Conservation (phyloP, 2,797 vertebrate genomes). For the Hybognathus amarus region DNA sequence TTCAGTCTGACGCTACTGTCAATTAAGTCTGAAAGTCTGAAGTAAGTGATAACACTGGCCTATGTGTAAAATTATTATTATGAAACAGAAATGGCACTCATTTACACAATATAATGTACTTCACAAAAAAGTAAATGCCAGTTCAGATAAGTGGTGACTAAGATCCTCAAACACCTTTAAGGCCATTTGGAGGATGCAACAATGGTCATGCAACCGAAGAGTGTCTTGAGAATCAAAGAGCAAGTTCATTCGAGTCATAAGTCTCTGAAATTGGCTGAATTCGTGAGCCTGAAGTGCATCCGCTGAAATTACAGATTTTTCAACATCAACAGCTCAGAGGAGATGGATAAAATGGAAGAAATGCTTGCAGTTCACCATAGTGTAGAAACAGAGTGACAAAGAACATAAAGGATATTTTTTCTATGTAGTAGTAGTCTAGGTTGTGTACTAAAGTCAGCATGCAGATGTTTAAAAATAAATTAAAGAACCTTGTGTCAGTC, state of each 20-base stretch:
- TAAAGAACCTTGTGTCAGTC: too few species aligned
- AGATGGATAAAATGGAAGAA: constrained; percentile 19
- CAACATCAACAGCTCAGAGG: constrained; percentile 17
- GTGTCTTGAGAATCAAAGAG: constrained; percentile 17
- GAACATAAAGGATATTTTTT: background rate
- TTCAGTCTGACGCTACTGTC: background rate
- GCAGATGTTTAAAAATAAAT: background rate
- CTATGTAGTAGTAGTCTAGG: background rate
- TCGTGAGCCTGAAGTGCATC: constrained; percentile 31
- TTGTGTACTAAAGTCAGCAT: background rate
- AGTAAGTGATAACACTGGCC: background rate
- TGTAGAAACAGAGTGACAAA: constrained; percentile 46
- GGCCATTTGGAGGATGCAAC: background rate
- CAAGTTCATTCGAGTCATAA: constrained; percentile 18
- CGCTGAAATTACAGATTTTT: constrained; percentile 16
- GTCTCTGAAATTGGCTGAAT: constrained; percentile 39
- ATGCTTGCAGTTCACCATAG: background rate
- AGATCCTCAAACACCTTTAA: background rate
- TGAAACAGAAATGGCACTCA: background rate
- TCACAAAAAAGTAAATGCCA: background rate
- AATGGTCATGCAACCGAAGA: background rate
- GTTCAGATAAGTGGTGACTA: background rate
- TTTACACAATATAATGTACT: background rate
- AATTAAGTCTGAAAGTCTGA: constrained; percentile 15
- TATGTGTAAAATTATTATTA: background rate